Base-by-base conservation (phyloP, 2,797 vertebrate species). In the Sebastes reedi region DNA sequence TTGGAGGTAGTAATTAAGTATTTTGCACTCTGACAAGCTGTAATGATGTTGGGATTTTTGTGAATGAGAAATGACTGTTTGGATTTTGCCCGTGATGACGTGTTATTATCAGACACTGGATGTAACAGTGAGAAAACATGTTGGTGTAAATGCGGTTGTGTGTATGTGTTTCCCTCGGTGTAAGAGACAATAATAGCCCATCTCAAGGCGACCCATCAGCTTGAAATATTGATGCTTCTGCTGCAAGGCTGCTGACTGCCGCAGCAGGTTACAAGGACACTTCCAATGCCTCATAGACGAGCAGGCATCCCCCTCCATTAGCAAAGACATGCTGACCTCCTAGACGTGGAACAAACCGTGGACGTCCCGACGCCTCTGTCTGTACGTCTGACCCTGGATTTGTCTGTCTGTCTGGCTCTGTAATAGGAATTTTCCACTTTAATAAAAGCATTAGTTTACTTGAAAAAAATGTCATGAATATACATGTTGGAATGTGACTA, bases 211-310 rank as follows among this genome's bases (percentile, higher is more conserved):
- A 87, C 59, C 75, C 88, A 89, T 89, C 86, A 80, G 70, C 72
- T 39, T 92, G 86, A 93, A 92, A 90, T 89, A 92, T 88, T 92
- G 81, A 93, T 90, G 90, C 13, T 6, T 32, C 65, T 76, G 79
- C 76, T 78, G 75, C 85, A 81, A 74, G 77, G 77, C 67, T 69
- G 83, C 81, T 6, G 60, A 62, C 80, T 85, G 79, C 78, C 4
- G 65, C 78, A 77, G 89, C 59, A 84, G 84, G 83, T 81, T 83
- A 58, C 81, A 85, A 79, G 87, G 88, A 84, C 88, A 77, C 62
- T 67, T 79, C 39, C 81, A 74, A 18, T 32, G 84, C 56, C 69
- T 77, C 52, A 72, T 16, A 58, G 60, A 46, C 4, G 65, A 67
- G 13, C 30, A 73, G 69, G 25, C 55, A 50, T 36, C 60, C 67